A percentile compares a stretch with the other conserved stretches of the same genome.
Conservation (phyloP, 2,797 vertebrate species). For the Arnoldichthys spilopterus region DNA sequence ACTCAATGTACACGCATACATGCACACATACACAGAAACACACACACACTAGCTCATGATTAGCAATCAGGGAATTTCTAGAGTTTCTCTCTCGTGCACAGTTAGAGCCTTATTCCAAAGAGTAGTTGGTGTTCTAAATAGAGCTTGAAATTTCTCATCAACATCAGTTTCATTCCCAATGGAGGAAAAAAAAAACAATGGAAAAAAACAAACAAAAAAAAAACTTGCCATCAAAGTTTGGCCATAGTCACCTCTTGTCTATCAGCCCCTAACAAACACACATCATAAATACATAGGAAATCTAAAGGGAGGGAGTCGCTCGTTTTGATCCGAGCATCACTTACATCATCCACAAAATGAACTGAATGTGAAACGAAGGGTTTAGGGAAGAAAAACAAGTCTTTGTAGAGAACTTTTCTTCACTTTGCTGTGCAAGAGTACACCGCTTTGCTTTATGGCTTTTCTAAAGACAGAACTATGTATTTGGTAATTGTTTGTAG, state of each 20-base stretch:
- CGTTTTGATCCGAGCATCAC: conserved; percentile 76
- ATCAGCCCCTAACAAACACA: conserved; percentile 64
- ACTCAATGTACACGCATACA: conserved; percentile 47
- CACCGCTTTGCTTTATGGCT: conserved; percentile 97
- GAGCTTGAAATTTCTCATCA: conserved; percentile 44
- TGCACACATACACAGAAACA: conserved; percentile 64
- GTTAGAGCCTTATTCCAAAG: conserved; percentile 83
- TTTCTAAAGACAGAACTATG: conserved; percentile 96
- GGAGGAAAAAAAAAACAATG: background rate
- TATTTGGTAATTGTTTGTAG: conserved; percentile 99
- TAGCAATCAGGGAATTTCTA: conserved; percentile 81
- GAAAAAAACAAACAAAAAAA: conserved; percentile 36
- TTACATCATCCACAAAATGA: conserved; percentile 80
- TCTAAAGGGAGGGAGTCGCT: conserved; percentile 79
- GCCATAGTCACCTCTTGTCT: conserved; percentile 47
- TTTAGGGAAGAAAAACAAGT: conserved; percentile 79
- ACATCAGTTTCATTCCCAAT: conserved; percentile 38
- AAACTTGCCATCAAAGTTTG: conserved; percentile 51
- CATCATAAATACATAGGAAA: conserved; percentile 83
- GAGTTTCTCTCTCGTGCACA: conserved; percentile 78
- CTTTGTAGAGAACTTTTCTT: conserved; percentile 89
- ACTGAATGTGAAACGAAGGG: conserved; percentile 92
- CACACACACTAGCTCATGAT: conserved; percentile 76
- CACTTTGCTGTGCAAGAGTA: conserved; percentile 96
- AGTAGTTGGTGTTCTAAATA: conserved; percentile 61